Conservation (phyloP, 2,888 invertebrate genomes). For the Meteorus colon region DNA sequence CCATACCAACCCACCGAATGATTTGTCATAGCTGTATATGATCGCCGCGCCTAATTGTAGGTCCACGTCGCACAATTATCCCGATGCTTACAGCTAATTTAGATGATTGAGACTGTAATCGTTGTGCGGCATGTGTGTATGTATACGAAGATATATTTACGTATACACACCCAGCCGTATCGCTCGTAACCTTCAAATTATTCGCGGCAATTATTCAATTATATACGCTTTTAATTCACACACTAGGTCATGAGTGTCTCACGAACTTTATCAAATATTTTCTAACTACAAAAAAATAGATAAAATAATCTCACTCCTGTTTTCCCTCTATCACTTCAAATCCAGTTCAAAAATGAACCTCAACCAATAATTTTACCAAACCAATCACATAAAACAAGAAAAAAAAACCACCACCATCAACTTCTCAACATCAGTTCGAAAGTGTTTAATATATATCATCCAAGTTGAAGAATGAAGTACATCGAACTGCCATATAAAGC, state of each 20-base stretch:
- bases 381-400: not conserved
- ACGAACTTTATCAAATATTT: conserved; percentile 50
- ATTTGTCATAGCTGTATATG: conserved; percentile 62
- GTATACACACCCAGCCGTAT: conserved; percentile 16
- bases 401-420: not conserved
- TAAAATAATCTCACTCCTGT: not conserved
- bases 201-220: conserved; percentile 65
- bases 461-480: not conserved
- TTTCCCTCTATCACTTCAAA: not conserved
- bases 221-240: conserved; percentile 57
- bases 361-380: too few species aligned
- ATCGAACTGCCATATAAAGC: not conserved
- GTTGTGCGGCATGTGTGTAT: conserved; percentile 45
- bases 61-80: conserved; percentile 55
- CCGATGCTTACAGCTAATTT: conserved; percentile 61
- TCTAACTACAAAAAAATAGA: not conserved
- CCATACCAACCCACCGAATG: conserved; percentile 38
- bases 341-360: too few species aligned
- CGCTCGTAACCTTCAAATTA: conserved; percentile 24
- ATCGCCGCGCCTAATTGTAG: conserved; percentile 55
- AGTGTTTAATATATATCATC: not conserved
- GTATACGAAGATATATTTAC: conserved; percentile 28
- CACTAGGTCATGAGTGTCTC: conserved; percentile 49
- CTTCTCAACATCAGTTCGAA: not conserved
- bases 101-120: conserved; percentile 56